Evolutionary conservation across 92 coral and sea anemone species (phyloP), one percentile per base, ranked within the genome.

Genomic region (Muricea muricata): DNA sequence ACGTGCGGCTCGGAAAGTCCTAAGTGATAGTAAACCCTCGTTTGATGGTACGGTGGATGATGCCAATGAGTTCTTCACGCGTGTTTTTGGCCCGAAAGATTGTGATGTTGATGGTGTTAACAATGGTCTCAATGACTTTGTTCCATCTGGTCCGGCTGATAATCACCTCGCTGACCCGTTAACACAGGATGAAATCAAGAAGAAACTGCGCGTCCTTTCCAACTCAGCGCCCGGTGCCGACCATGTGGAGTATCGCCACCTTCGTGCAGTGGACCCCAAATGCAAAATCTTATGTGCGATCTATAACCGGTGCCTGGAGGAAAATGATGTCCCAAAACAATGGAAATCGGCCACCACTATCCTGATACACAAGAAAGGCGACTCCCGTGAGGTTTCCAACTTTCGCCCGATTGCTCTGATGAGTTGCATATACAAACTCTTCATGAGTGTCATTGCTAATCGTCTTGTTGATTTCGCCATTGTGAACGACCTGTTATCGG

Each of bases 151-250:
- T 20, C 21, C 26, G 1, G 41, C 17, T 6, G 42, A 67, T 29
- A 21, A 30, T 29, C 18, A 10, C 56, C 7, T 37, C 0, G 5
- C 2, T 21, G 33, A 8, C 6, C 78, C 52, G 1, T 2, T 37
- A 1, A 0, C 37, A 0, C 23, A 34, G 6, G 17, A 46, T 1
- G 50, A 70, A 40, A 14, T 37, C 24, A n/a, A 4, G 1, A 18
- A 37, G 18, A 23, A 46, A 47, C 79, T 74, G 14, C 1, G 31
- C 1, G 14, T 40, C 13, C 42, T 74, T 54, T 24, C 60, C 1
- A 74, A 74, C 80, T 74, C 80, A 0, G 80, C 80, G 14, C 80
- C 80, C 7, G 80, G 63, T 2, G 7, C n/a, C 23, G 63, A 74
- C 26, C 6, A 25, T 4, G 80, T 74, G 13, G 80, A 74, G 28